Evolutionary conservation across 2,113 vertebrate species (phyloP), one percentile per base, ranked within the genome.

Genomic region (Larimichthys polyactis): DNA sequence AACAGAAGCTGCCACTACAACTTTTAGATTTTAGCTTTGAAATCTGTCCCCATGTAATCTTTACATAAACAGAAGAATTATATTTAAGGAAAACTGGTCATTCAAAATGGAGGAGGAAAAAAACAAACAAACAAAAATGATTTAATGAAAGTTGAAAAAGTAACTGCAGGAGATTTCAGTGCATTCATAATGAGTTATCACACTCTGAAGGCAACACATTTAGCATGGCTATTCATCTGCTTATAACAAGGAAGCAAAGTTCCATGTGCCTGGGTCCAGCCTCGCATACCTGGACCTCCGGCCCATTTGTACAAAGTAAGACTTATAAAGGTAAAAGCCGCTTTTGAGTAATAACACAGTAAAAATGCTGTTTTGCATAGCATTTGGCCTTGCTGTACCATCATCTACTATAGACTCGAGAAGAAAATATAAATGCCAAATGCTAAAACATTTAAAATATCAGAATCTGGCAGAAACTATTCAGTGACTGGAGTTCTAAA

Each of bases 351-450:
- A 62, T 74, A 84, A 84, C 60, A 88, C 76, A 77, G 84, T 90
- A 90, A 70, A 90, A 90, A 92, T 69, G 60, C 88, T 83, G 71
- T 86, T 86, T 94, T 96, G 95, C 94, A 95, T 96, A 94, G 94
- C 94, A 93, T 95, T 95, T 94, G 94, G 93, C 94, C 81, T 93
- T 80, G 90, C 83, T 92, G 84, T 88, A 89, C 79, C 80, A 71
- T 79, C 75, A 79, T 82, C 69, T 81, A 82, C 75, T 60, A n/a
- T 59, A 36, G 62, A 90, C 54, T 82, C 40, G 20, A 85, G 78
- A 75, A 79, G 71, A 80, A 87, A 87, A 87, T 90, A 84, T 67
- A 72, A 85, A 93, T 91, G 90, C 92, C 94, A 95, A 95, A 95
- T 91, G 91, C 94, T 85, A 74, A 88, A 65, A 67, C 73, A 17